Base-by-base conservation (phyloP, 2,797 vertebrate species). In the Spondyliosoma cantharus region DNA sequence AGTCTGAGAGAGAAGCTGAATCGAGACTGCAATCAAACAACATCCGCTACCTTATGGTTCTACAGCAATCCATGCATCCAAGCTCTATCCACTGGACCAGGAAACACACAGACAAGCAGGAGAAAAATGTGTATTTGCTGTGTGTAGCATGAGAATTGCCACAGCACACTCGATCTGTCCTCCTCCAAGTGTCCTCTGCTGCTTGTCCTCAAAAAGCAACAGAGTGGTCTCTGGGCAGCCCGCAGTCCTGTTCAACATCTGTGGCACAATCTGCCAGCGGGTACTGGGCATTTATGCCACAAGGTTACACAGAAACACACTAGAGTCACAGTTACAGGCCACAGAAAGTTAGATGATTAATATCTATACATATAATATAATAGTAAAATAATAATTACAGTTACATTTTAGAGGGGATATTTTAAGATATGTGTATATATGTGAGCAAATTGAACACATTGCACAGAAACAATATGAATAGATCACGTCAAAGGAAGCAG, bases 191-290 rank as follows among this genome's bases (percentile, higher is more conserved):
- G 77, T 71, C 81, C 87, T 88, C 77, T 83, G 68, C 72, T 80
- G 71, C 72, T 62, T 63, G 76, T 46, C 76, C 82, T 84, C 86
- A 68, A 71, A 85, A 86, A 86, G 84, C 80, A 80, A 79, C 76
- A 72, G 82, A 61, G 65, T 24, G 17, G 70, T 74, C 37, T 78
- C 50, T 58, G 72, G 62, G 78, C 73, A 58, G 80, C 76, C 59
- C 3, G 49, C 60, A 81, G 74, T 54, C 46, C 73, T 46, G 76
- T 56, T 60, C 69, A 90, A 88, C 91, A 91, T 90, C 86, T 91
- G 91, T 74, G 84, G 76, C 50, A 42, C 87, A 91, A 74, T 87
- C 91, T 92, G 89, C 82, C 88, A 70, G 66, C 6, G 3, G 68
- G 74, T 46, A 70, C 74, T 24, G 27, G 85, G 64, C 58, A 43